phyloP scores from a whole-genome alignment of 2,797 vertebrate species.

The Coluber constrictor region DNA sequence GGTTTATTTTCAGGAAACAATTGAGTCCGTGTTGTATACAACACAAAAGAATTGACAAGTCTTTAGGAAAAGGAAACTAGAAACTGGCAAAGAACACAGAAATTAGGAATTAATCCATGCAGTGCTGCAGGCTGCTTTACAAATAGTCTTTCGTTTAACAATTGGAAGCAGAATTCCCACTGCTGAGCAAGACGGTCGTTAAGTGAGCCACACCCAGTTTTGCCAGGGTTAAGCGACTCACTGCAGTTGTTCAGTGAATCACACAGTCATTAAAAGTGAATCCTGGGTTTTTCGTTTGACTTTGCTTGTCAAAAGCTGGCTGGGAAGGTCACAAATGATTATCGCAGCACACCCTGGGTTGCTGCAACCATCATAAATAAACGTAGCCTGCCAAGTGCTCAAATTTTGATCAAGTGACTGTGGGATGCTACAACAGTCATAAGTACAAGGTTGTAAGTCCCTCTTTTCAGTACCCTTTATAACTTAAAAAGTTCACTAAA shows the following conservation, averaged over 20 bases:
- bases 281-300: neutral
- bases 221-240: neutral
- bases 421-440: neutral
- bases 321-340: neutral
- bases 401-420: neutral
- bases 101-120: neutral
- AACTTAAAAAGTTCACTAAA: neutral
- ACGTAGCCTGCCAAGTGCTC: neutral
- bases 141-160: neutral
- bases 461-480: neutral
- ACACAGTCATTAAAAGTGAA: neutral
- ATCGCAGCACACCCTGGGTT: accelerated
- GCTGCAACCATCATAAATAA: neutral
- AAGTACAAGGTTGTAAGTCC: neutral
- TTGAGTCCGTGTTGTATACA: no score
- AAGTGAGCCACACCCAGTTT: neutral
- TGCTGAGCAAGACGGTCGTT: neutral
- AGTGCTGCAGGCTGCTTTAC: neutral
- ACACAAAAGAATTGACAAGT: neutral
- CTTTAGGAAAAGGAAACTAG: neutral
- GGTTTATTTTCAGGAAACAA: neutral
- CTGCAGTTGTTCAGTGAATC: neutral
- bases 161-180: neutral
- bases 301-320: neutral
- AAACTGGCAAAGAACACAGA: neutral